These are phyloP conservation scores for Sorex araneus DNA, from an alignment of 2,113 vertebrate species.

Conservation along the genomic window DNA sequence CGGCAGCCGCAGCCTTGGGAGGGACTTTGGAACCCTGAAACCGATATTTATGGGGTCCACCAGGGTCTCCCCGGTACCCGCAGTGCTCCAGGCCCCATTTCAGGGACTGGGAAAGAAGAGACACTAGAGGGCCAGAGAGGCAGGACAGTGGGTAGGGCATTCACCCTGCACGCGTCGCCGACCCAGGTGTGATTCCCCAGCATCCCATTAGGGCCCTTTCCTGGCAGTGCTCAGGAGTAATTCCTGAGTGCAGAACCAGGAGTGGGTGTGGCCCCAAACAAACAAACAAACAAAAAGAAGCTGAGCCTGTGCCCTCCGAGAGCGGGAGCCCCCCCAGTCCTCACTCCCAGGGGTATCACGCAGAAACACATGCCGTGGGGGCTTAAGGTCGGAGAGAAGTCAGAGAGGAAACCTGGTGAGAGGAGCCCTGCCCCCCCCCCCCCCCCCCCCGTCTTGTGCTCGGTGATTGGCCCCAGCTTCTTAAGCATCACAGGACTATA, in stretches of 20 bases:
- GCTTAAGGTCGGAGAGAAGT: neutral
- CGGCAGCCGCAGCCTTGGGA: neutral
- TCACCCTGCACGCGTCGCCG: too few relatives aligned
- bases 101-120: too few relatives aligned
- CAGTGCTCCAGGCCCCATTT: neutral
- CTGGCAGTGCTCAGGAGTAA: too few relatives aligned
- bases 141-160: too few relatives aligned
- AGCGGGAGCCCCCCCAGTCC: neutral
- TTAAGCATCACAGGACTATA: neutral
- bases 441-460: neutral
- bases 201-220: too few relatives aligned
- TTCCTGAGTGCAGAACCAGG: too few relatives aligned
- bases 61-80: neutral
- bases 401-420: neutral
- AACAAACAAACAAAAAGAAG: neutral
- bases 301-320: neutral
- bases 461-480: neutral
- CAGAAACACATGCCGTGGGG: neutral
- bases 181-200: too few relatives aligned
- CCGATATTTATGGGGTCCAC: neutral
- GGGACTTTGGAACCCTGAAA: neutral
- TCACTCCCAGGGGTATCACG: neutral
- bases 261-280: too few relatives aligned
- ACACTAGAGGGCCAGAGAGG: too few relatives aligned
- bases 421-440: too few relatives aligned